Base-by-base conservation (phyloP, 1,140 invertebrate genomes). In the Penaeus chinensis region DNA sequence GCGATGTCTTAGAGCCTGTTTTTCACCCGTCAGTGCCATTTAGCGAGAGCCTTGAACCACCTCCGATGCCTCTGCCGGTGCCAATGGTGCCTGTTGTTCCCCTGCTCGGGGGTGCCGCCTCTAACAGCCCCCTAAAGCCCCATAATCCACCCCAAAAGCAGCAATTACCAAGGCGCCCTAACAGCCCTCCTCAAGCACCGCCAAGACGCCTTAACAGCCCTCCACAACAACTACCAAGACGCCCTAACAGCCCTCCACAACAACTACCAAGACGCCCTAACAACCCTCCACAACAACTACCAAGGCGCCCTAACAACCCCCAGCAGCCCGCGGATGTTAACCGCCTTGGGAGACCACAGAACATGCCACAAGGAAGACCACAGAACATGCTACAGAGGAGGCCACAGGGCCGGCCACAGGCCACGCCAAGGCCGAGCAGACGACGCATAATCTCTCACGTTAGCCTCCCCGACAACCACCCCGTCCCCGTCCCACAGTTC, bases 51-150 rank as follows among this genome's bases (percentile, higher is more conserved):
- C 74, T 71, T 61, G 74, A 69, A 24, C 78, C 54, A 11, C 76
- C 47, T 47, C 87, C 87, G 7, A 24, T 88, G 37, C 87, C 82
- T 7, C 10, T 86, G 16, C 84, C 84, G 7, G 80, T 88, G n/a
- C 82, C 87, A 60, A 84, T 88, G 87, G 87, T n/a, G 11, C 62
- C 74, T 20, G 24, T 79, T 22, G 20, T 80, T 47, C 74, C 82
- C 32, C 76, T 84, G 62, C 81, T 87, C n/a, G 86, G 86, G 63
- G 86, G 86, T 63, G 86, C 80, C 27, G 86, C 86, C 63, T 84
- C 82, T 88, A 84, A 88, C 87, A 27, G 42, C 27, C 87, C 87
- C 19, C 76, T 87, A 77, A 79, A 47, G 22, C 87, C 82, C n/a
- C 66, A 8, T 79, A 84, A 79, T 77, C 62, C 16, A 27, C 42